Base-by-base conservation (phyloP, 2,797 vertebrate genomes). In the Columba guinea region DNA sequence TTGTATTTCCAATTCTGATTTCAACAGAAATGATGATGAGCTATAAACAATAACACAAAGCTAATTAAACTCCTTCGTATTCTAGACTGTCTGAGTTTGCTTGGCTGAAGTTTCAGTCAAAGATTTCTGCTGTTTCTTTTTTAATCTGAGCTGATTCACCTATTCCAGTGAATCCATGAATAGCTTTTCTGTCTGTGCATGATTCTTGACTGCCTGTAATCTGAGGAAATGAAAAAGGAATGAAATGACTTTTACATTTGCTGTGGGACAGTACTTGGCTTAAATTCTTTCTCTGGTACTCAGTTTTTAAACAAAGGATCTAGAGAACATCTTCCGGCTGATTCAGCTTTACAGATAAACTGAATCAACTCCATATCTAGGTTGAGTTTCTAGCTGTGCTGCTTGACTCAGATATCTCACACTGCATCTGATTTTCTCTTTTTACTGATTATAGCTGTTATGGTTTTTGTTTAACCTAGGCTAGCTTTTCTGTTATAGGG, bases 281-380 rank as follows among this genome's bases (percentile, higher is more conserved):
- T 74, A 97, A 95, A 95, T 93, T 93, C 41, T 84, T 73, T 89
- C 53, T 92, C 94, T 92, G 22, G 30, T 76, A 64, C 49, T 96
- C 59, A 79, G 79, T 28, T 95, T 90, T 96, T 63, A 91, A 87
- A 89, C 62, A 93, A 86, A 58, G 64, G 74, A 34, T 80, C 65
- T 44, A 76, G 81, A 86, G 56, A 96, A 74, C 5, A 78, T 13
- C 32, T 71, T 69, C 62, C 52, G 88, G 49, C 22, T 59, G 79
- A 75, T 95, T 89, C 87, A 94, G 27, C 27, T 26, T 71, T 75
- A 20, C 46, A 58, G 19, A 35, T 67, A 13, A 69, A 93, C 49
- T 75, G 87, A 89, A 70, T 93, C 39, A 58, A 82, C 87, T 53
- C 16, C 67, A 94, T 12, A 26, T 74, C 88, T 85, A 26, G 5